Percentiles rank a stretch among this genome's conserved stretches.
Evolutionary conservation across 64 coral and sea anemone species (phyloP).

Genomic region (Orbicella faveolata): DNA sequence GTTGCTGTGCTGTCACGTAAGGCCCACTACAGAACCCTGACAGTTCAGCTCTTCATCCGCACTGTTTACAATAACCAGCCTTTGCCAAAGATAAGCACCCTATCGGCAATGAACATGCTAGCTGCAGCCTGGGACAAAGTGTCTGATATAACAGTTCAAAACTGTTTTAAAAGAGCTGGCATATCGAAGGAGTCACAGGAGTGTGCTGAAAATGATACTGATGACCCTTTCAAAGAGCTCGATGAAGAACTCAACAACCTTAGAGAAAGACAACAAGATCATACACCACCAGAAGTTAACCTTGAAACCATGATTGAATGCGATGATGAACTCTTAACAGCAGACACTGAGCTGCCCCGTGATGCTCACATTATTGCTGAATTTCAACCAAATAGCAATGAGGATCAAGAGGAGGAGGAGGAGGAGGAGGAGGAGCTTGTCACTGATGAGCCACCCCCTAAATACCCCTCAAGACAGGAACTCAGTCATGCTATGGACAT

Average conservation of each 20-base stretch:
- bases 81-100: constrained; percentile 41
- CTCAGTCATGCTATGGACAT: background rate
- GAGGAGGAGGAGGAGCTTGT: background rate
- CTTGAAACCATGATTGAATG: constrained; percentile 47
- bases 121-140: constrained; percentile 57
- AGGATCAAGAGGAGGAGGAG: constrained; percentile 5
- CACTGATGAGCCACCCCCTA: constrained; percentile 38
- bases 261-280: constrained; percentile 49
- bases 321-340: constrained; percentile 46
- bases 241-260: constrained; percentile 37
- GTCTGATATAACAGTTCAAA: constrained; percentile 45
- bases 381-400: constrained; percentile 32
- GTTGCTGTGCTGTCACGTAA: constrained; percentile 15
- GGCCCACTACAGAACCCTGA: constrained; percentile 48
- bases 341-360: constrained; percentile 23
- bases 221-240: constrained; percentile 56
- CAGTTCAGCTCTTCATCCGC: constrained; percentile 25
- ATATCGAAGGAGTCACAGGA: constrained; percentile 52
- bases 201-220: constrained; percentile 38
- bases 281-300: constrained; percentile 38
- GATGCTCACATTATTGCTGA: constrained; percentile 48
- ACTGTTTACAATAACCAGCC: constrained; percentile 33
- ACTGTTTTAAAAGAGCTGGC: constrained; percentile 54
- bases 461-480: constrained; percentile 37
- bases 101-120: constrained; percentile 52